phyloP scores from a whole-genome alignment of 2,888 invertebrate species.

The Athripsodes cinereus region DNA sequence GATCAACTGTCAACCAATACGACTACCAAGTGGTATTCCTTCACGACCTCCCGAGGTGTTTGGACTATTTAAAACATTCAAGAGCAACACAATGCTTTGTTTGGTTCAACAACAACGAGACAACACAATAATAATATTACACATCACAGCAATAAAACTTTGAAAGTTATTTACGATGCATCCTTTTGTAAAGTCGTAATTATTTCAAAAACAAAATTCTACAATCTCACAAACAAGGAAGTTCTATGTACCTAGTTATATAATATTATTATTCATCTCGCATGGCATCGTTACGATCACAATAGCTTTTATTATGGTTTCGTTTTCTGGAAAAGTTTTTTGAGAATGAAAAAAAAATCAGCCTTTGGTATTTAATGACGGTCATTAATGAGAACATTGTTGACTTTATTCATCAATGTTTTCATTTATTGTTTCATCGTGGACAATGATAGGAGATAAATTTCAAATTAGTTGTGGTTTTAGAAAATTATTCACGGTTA shows the following conservation, averaged over 20 bases:
- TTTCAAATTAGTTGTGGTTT: constrained; percentile 6
- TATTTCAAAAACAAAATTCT: constrained; percentile 3
- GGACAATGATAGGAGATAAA: neutral
- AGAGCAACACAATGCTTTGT: neutral
- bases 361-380: neutral
- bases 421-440: neutral
- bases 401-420: neutral
- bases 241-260: too few relatives aligned
- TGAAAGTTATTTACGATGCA: constrained; percentile 21
- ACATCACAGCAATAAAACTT: constrained; percentile 26
- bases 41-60: constrained; percentile 25
- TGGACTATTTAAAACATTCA: constrained; percentile 3
- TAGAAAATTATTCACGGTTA: neutral
- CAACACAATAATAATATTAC: constrained; percentile 17
- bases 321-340: neutral
- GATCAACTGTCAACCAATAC: constrained; percentile 3
- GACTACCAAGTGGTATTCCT: constrained; percentile 1
- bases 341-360: neutral
- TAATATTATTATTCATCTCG: constrained; percentile 6
- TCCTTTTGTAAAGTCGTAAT: constrained; percentile 6
- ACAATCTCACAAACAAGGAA: constrained; percentile 6
- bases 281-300: neutral
- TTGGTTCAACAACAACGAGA: neutral
- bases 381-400: neutral
- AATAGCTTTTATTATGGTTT: constrained; percentile 1